Evolutionary conservation across 35 echinoderm and acorn worm species (phyloP), one percentile per base, ranked within the genome.

Genomic region (Strongylocentrotus purpuratus): DNA sequence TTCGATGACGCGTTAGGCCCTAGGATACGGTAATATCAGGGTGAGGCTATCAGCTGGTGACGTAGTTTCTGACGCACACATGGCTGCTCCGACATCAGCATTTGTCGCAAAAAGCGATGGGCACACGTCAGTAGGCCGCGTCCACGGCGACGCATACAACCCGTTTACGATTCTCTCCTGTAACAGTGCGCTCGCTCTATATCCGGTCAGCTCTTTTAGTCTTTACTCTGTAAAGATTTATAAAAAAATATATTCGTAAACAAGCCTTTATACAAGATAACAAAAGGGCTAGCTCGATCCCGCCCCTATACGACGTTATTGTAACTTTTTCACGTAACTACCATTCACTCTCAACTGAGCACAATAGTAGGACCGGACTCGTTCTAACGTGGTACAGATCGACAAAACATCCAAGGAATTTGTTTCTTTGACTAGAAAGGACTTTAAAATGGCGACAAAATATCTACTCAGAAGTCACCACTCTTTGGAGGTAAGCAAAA

Each of bases 21-120:
- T 93, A 93, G 91, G 91, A 93, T 93, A 93, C 91, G 91, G 91
- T 58, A 47, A 93, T 47, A 93, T 93, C 46, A 33, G 91, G 91
- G 91, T 93, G 91, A 93, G 91, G 91, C 91, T 93, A 93, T 58
- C 91, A 93, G 46, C 46, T 93, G 22, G 32, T 93, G 91, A 93
- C 91, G 91, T 93, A 47, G 45, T 93, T 46, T 48, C 91, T 93
- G 91, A 93, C 91, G 91, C 91, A 93, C 91, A 93, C 45, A 93
- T 93, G 91, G 91, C 31, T 46, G 91, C 91, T 93, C 91, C 91
- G 91, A 93, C 91, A 93, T 93, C 91, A 93, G 91, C 91, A 50
- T 93, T 47, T 93, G 91, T 93, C 91, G 91, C 91, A 93, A 93
- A 46, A 46, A 93, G 91, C 45, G 91, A 46, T 58, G 15, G 46